Conservation (phyloP, 2,888 invertebrate species). For the Acleris laterana region DNA sequence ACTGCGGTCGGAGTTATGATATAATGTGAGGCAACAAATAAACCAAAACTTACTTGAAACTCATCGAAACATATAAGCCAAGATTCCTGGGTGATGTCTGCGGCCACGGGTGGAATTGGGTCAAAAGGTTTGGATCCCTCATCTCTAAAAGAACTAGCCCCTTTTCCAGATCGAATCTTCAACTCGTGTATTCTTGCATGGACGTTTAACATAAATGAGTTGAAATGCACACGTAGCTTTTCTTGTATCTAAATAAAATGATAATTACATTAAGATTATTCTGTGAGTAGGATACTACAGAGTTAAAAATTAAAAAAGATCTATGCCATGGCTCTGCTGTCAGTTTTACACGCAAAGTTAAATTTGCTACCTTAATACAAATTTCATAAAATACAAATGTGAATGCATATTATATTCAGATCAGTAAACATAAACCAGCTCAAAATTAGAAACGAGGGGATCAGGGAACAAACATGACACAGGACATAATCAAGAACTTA, state of each 20-base stretch:
- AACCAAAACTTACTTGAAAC: conserved; percentile 90
- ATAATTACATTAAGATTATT: background rate
- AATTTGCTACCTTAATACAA: too few relatives aligned
- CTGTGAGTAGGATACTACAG: background rate
- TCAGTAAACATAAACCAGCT: background rate
- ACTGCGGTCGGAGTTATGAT: background rate
- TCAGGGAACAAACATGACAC: conserved; percentile 6
- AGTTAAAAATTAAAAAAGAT: too few relatives aligned
- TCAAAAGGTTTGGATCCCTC: conserved; percentile 87
- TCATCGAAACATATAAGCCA: conserved; percentile 99
- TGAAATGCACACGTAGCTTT: conserved; percentile 95
- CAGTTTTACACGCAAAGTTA: too few relatives aligned
- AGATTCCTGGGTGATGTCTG: conserved; percentile 91
- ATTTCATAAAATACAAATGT: too few relatives aligned
- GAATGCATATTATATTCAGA: background rate
- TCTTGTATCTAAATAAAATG: conserved; percentile 83
- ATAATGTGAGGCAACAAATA: background rate
- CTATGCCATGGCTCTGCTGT: too few relatives aligned
- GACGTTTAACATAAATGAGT: conserved; percentile 98
- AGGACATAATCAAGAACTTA: conserved; percentile 24
- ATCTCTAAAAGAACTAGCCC: conserved; percentile 75
- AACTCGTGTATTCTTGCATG: conserved; percentile 94
- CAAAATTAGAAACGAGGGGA: background rate
- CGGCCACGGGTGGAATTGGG: conserved; percentile 97
- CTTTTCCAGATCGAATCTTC: conserved; percentile 86